Conservation (phyloP, 1,140 invertebrate genomes). For the Cheumatopsyche charites region DNA sequence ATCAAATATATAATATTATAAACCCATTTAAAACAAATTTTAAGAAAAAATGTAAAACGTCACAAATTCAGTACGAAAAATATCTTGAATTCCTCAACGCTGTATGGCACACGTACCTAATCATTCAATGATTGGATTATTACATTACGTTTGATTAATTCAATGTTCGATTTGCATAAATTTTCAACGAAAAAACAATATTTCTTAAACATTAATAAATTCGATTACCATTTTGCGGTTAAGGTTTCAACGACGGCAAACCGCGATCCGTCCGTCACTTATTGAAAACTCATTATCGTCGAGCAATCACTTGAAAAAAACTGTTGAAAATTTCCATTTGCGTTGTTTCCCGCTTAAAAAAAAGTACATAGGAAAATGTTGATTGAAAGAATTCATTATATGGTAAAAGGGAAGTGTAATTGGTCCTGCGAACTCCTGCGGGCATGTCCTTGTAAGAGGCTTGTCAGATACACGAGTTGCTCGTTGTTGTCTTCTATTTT, state of each 20-base stretch:
- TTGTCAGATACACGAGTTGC: constrained; percentile 36
- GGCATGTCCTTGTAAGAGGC: constrained; percentile 42
- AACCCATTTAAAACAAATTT: too few species aligned
- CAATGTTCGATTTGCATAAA: too few species aligned
- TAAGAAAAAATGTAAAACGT: too few species aligned
- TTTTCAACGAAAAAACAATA: too few species aligned
- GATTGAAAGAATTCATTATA: constrained; percentile 47
- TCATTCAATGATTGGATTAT: too few species aligned
- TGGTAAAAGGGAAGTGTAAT: constrained; percentile 45
- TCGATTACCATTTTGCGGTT: neutral
- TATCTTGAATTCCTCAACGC: too few species aligned
- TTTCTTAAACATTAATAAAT: too few species aligned
- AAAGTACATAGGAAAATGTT: constrained; percentile 13
- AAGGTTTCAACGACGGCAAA: neutral
- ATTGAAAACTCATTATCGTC: constrained; percentile 7
- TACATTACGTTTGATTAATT: too few species aligned
- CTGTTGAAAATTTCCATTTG: too few species aligned
- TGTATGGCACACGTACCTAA: too few species aligned
- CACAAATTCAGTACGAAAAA: too few species aligned
- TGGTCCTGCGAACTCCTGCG: constrained; percentile 42
- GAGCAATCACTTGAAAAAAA: neutral
- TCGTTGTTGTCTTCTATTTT: constrained; percentile 30
- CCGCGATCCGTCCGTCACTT: neutral
- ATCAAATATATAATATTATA: too few species aligned
- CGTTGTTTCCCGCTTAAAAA: neutral